Percentiles rank a stretch among this genome's conserved stretches.
phyloP scores from a whole-genome alignment of 1,140 invertebrate species.

The Cardiocondyla obscurior region DNA sequence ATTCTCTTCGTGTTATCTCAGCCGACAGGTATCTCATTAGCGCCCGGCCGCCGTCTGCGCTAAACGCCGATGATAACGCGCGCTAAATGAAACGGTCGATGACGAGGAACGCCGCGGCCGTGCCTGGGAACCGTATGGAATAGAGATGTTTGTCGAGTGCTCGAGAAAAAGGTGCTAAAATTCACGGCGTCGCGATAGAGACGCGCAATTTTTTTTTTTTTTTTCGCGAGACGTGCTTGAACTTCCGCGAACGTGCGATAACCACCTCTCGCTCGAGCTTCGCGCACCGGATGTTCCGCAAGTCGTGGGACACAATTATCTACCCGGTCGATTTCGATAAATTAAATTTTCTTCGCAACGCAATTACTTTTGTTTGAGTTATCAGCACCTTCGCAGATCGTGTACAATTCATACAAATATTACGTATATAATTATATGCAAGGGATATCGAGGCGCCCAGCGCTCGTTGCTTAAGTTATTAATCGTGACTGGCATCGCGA shows the following conservation, averaged over 20 bases:
- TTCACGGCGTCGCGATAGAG: constrained; percentile 48
- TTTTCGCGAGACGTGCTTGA: neutral
- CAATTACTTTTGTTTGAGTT: no score
- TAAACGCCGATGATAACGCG: constrained; percentile 46
- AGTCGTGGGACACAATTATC: neutral
- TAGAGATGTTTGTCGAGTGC: constrained; percentile 53
- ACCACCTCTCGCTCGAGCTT: neutral
- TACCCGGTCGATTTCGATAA: neutral
- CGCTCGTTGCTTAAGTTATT: constrained; percentile 30
- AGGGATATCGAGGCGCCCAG: neutral
- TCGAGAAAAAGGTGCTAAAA: constrained; percentile 69
- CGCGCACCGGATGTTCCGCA: neutral
- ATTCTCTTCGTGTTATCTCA: constrained; percentile 53
- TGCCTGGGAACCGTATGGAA: neutral
- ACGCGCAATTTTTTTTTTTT: no score
- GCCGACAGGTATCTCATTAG: constrained; percentile 66
- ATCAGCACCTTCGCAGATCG: no score
- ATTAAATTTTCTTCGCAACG: no score
- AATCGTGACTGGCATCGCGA: constrained; percentile 33
- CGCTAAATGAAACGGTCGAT: constrained; percentile 68
- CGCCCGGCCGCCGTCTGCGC: constrained; percentile 5
- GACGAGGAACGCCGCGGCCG: neutral
- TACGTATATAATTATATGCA: neutral
- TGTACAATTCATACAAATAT: no score
- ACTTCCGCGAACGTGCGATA: constrained; percentile 36